Evolutionary conservation across 1,140 invertebrate species (phyloP).

Genomic region (Drosophila pseudoobscura): DNA sequence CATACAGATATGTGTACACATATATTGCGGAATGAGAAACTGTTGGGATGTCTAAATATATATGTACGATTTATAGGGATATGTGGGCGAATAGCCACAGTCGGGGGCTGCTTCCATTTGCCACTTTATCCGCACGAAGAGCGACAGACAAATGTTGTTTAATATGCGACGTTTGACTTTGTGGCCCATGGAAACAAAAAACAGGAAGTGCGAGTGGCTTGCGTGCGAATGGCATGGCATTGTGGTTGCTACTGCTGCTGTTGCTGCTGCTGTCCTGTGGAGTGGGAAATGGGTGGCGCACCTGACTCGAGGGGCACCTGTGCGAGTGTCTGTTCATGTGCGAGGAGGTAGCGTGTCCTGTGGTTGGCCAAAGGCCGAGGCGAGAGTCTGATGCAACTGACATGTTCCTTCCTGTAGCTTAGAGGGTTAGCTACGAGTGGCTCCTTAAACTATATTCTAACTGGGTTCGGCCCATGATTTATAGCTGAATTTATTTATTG

Average conservation of each 20-base stretch:
- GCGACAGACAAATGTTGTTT: constrained; percentile 47
- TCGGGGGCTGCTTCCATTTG: constrained; percentile 27
- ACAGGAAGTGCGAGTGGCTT: constrained; percentile 38
- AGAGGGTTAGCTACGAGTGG: too few relatives aligned
- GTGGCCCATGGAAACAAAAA: constrained; percentile 42
- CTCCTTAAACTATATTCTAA: not conserved
- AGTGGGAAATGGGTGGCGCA: constrained; percentile 1
- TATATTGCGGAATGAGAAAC: constrained; percentile 32
- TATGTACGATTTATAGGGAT: not conserved
- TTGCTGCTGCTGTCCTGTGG: not conserved
- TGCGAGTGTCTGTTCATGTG: not conserved
- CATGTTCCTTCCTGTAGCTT: constrained; percentile 21
- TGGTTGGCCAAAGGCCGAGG: constrained; percentile 1
- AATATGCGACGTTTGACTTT: constrained; percentile 61
- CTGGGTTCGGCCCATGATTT: too few relatives aligned
- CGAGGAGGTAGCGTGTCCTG: not conserved
- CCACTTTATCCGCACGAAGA: constrained; percentile 28
- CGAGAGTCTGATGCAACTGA: constrained; percentile 17
- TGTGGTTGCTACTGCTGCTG: constrained; percentile 10
- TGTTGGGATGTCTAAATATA: constrained; percentile 4
- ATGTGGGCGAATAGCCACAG: not conserved
- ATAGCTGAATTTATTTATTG: too few relatives aligned
- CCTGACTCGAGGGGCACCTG: constrained; percentile 1
- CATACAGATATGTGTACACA: constrained; percentile 1
- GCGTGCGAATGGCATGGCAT: constrained; percentile 33